These are phyloP conservation scores for Pararge aegeria DNA, from an alignment of 1,140 invertebrate species.

Conservation along the genomic window DNA sequence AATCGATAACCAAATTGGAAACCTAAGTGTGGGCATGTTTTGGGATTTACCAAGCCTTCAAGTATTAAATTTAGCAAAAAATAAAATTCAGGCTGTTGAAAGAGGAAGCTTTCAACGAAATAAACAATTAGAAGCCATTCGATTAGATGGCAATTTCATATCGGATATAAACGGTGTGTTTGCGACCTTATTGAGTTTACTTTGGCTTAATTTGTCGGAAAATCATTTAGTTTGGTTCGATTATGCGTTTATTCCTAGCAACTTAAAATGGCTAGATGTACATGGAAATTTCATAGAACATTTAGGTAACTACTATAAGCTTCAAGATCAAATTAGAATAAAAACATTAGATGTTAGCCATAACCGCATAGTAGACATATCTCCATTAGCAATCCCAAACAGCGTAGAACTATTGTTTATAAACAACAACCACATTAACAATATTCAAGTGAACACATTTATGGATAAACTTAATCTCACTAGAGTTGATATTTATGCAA, in stretches of 20 bases:
- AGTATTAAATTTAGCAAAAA: slow-evolving; percentile 92
- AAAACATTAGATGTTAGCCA: slow-evolving; percentile 93
- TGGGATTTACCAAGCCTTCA: slow-evolving; percentile 90
- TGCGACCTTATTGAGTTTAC: slow-evolving; percentile 86
- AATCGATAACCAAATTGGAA: slow-evolving; percentile 92
- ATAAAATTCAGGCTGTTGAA: slow-evolving; percentile 91
- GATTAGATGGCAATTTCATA: slow-evolving; percentile 92
- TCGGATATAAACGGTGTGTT: slow-evolving; percentile 93
- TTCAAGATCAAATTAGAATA: slow-evolving; percentile 87
- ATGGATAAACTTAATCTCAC: slow-evolving; percentile 90
- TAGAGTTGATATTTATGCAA: slow-evolving; percentile 93
- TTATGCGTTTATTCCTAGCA: slow-evolving; percentile 91
- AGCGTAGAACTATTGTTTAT: slow-evolving; percentile 93
- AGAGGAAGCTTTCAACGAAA: slow-evolving; percentile 90
- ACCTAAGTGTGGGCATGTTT: slow-evolving; percentile 91
- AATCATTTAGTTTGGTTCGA: slow-evolving; percentile 95
- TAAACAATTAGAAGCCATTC: slow-evolving; percentile 89
- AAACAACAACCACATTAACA: slow-evolving; percentile 92
- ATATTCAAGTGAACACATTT: slow-evolving; percentile 91
- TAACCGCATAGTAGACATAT: slow-evolving; percentile 90
- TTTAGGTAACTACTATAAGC: slow-evolving; percentile 91
- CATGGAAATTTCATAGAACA: slow-evolving; percentile 92
- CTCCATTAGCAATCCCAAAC: slow-evolving; percentile 90
- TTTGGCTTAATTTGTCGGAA: slow-evolving; percentile 93
- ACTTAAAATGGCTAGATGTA: slow-evolving; percentile 94